A percentile compares a stretch with the other conserved stretches of the same genome.
Conservation (phyloP, 2,797 vertebrate genomes). For the Pygocentrus nattereri region DNA sequence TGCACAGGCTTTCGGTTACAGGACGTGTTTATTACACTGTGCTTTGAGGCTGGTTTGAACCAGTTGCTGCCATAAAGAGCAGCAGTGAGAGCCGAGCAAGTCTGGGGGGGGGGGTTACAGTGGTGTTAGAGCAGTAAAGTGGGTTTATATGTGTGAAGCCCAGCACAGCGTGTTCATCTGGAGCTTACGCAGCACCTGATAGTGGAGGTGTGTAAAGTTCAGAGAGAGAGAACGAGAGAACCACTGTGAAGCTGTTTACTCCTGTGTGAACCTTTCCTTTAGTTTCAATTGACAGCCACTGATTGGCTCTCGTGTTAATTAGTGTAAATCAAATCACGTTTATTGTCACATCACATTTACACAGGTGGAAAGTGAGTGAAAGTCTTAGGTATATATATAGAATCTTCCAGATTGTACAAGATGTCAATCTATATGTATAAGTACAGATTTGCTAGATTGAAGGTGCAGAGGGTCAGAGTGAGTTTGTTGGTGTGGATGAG, state of each 20-base stretch:
- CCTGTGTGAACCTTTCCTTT: neutral
- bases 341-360: too few species aligned
- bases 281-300: neutral
- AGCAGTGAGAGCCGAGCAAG: neutral
- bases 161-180: neutral
- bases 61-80: conserved; percentile 6
- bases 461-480: too few species aligned
- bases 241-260: neutral
- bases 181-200: neutral
- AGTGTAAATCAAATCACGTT: too few species aligned
- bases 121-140: neutral
- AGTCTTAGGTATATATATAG: too few species aligned
- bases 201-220: neutral
- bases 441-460: too few species aligned
- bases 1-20: neutral
- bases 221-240: neutral
- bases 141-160: neutral
- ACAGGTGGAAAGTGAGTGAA: too few species aligned
- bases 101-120: neutral
- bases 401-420: too few species aligned
- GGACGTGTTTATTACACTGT: neutral
- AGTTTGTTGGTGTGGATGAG: too few species aligned
- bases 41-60: neutral
- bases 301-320: neutral
- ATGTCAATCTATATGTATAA: too few species aligned